Evolutionary conservation across 2,797 vertebrate genomes (phyloP).

Genomic region (Mionectes olivaceus): DNA sequence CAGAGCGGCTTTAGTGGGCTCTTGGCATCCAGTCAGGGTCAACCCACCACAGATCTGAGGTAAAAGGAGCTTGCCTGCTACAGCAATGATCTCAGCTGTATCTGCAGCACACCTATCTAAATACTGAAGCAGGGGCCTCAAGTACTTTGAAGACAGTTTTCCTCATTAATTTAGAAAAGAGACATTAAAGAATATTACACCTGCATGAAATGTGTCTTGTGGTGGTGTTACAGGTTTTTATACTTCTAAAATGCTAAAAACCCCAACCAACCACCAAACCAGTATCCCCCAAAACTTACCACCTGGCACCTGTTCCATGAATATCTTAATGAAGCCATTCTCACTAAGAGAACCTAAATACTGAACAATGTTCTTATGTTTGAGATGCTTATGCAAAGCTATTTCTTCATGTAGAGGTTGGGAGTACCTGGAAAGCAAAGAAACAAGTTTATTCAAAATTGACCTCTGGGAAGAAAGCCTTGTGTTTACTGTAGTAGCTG

Average conservation of each 20-base stretch:
- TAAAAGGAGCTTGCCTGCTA: neutral
- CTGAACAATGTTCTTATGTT: constrained; percentile 99
- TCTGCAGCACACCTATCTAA: neutral
- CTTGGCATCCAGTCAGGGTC: neutral
- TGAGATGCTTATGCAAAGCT: constrained; percentile 95
- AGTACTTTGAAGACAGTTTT: neutral
- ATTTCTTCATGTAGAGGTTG: constrained; percentile 99
- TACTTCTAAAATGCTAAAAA: neutral
- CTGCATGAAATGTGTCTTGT: neutral
- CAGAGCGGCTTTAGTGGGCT: neutral
- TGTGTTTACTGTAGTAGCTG: neutral
- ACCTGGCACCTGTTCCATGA: constrained; percentile 99
- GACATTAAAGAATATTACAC: neutral
- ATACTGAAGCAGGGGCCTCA: neutral
- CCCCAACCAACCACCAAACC: neutral
- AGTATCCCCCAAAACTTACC: constrained; percentile 79
- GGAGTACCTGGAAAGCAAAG: constrained; percentile 86
- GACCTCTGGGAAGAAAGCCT: neutral
- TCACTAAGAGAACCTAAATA: constrained; percentile 98
- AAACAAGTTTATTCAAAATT: neutral
- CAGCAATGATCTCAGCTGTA: neutral
- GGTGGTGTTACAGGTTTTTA: neutral
- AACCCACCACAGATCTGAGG: neutral
- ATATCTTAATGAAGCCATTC: constrained; percentile 98
- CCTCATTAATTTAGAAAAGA: neutral